Percentiles rank a stretch among this genome's conserved stretches.
These are phyloP conservation scores for Stomatorhinus ivindoensis DNA, from an alignment of 2,113 vertebrate genomes.

Conservation along the genomic window DNA sequence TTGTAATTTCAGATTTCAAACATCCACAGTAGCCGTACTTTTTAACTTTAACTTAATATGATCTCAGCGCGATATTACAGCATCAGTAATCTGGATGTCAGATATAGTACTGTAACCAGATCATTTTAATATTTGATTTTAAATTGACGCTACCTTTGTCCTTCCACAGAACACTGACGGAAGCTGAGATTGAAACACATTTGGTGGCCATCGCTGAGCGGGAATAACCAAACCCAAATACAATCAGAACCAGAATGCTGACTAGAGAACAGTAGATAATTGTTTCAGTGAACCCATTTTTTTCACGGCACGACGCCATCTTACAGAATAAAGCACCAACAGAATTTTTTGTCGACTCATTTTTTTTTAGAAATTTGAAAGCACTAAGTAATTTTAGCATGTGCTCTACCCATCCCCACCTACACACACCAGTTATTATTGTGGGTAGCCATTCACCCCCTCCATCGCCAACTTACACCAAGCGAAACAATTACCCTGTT, in stretches of 20 bases:
- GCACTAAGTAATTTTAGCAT: neutral
- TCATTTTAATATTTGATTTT: neutral
- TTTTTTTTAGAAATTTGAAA: neutral
- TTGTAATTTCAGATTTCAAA: neutral
- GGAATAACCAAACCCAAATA: constrained; percentile 41
- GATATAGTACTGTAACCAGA: neutral
- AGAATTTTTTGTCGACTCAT: neutral
- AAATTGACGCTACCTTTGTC: neutral
- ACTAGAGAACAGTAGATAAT: neutral
- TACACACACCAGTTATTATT: neutral
- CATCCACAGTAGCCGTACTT: neutral
- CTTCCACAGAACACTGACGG: constrained; percentile 48
- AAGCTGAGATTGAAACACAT: constrained; percentile 54
- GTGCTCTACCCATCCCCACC: neutral
- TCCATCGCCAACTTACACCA: neutral
- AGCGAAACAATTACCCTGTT: neutral
- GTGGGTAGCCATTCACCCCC: neutral
- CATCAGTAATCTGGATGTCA: neutral
- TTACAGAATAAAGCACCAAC: neutral
- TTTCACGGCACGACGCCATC: neutral
- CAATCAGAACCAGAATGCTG: neutral
- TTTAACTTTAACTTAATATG: neutral
- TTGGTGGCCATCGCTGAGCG: constrained; percentile 60
- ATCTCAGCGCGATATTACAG: neutral
- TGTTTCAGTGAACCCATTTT: neutral